Conservation (phyloP, 2,113 vertebrate genomes). For the Heterotilapia buettikoferi region DNA sequence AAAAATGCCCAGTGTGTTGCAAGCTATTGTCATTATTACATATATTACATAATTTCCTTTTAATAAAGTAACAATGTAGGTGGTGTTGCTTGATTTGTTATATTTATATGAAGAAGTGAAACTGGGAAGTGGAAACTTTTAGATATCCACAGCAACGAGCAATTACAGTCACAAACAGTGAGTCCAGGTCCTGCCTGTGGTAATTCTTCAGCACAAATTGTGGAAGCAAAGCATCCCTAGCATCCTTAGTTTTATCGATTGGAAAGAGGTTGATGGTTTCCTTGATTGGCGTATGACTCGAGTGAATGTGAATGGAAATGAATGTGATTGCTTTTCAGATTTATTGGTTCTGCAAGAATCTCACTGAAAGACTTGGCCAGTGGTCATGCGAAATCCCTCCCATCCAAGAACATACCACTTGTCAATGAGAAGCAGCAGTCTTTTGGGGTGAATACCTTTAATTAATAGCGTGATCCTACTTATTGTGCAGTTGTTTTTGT, state of each 20-base stretch:
- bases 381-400: slow-evolving; percentile 79
- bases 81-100: background rate
- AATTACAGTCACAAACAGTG: background rate
- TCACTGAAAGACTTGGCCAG: slow-evolving; percentile 80
- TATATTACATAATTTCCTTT: background rate
- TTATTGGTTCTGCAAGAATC: slow-evolving; percentile 82
- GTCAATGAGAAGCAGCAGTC: slow-evolving; percentile 84
- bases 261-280: background rate
- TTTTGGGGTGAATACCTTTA: slow-evolving; percentile 76
- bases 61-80: background rate
- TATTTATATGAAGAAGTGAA: slow-evolving; percentile 35
- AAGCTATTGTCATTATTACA: slow-evolving; percentile 13
- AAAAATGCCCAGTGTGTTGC: background rate
- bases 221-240: background rate
- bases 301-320: background rate
- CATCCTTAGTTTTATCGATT: background rate
- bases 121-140: slow-evolving; percentile 29
- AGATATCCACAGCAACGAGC: background rate
- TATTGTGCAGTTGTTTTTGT: background rate
- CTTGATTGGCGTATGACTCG: background rate
- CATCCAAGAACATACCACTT: slow-evolving; percentile 80
- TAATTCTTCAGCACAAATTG: background rate
- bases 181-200: background rate
- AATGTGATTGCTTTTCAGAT: slow-evolving; percentile 54
- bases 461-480: background rate